phyloP scores from a whole-genome alignment of 2,888 invertebrate species.

The Chrysolina oricalcia region DNA sequence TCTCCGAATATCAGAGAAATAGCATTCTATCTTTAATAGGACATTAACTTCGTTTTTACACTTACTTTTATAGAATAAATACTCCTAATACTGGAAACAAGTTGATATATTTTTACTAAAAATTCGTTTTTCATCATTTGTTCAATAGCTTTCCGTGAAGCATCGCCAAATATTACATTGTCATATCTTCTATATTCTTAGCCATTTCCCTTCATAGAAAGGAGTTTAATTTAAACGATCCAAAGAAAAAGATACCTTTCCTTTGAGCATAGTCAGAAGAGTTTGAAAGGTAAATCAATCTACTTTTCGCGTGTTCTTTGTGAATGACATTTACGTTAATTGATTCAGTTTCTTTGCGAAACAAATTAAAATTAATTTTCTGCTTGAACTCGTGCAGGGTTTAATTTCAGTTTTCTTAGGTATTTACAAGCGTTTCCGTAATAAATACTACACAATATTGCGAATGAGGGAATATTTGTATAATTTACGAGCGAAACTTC shows the following conservation, averaged over 20 bases:
- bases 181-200: too few species aligned
- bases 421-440: conserved; percentile 4
- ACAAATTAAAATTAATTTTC: background rate
- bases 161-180: too few species aligned
- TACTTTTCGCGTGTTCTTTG: background rate
- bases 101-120: too few species aligned
- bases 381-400: conserved; percentile 6
- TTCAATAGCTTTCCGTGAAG: too few species aligned
- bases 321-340: conserved; percentile 5
- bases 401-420: background rate
- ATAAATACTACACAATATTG: conserved; percentile 4
- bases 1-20: too few species aligned
- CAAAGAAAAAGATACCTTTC: background rate
- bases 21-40: too few species aligned
- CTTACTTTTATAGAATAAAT: too few species aligned
- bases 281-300: background rate
- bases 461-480: background rate
- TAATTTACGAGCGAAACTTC: background rate
- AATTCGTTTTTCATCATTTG: too few species aligned
- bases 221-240: background rate
- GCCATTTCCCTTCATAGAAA: background rate
- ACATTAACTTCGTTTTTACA: too few species aligned
- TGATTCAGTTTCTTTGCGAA: background rate
- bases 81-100: too few species aligned
- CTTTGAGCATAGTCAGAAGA: background rate